Conservation (phyloP, 2,113 vertebrate species). For the Agapornis roseicollis region DNA sequence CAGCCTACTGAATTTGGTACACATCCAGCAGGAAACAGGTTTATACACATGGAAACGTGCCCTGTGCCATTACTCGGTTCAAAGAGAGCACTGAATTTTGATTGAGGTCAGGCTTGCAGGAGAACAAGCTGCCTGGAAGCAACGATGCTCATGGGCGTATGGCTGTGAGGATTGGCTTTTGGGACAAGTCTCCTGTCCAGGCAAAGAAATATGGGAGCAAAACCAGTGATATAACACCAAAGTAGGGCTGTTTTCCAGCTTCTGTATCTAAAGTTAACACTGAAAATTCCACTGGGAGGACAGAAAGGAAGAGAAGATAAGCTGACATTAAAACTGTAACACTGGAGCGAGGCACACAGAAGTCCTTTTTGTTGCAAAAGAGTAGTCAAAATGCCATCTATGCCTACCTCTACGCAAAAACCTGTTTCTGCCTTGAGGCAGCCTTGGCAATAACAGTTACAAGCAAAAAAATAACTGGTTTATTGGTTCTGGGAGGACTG, state of each 20-base stretch:
- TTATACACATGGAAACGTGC: neutral
- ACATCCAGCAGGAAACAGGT: neutral
- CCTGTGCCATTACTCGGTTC: neutral
- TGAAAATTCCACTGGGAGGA: neutral
- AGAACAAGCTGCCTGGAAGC: neutral
- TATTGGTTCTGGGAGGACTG: neutral
- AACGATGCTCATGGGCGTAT: neutral
- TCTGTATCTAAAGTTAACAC: neutral
- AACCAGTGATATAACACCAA: neutral
- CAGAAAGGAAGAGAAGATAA: neutral
- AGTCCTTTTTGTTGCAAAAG: neutral
- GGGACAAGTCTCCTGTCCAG: neutral
- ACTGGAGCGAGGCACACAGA: fast-evolving
- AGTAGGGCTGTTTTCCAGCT: neutral
- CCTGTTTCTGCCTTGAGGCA: neutral
- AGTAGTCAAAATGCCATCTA: neutral
- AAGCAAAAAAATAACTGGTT: neutral
- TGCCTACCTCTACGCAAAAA: neutral
- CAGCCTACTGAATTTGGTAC: neutral
- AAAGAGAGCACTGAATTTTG: neutral
- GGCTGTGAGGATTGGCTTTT: neutral
- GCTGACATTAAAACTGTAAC: neutral
- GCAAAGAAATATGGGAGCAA: neutral
- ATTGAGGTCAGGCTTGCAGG: neutral
- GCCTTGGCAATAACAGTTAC: neutral